phyloP scores from a whole-genome alignment of 37 sponge, comb jelly and placozoan genomes.

The Ianthella basta region DNA sequence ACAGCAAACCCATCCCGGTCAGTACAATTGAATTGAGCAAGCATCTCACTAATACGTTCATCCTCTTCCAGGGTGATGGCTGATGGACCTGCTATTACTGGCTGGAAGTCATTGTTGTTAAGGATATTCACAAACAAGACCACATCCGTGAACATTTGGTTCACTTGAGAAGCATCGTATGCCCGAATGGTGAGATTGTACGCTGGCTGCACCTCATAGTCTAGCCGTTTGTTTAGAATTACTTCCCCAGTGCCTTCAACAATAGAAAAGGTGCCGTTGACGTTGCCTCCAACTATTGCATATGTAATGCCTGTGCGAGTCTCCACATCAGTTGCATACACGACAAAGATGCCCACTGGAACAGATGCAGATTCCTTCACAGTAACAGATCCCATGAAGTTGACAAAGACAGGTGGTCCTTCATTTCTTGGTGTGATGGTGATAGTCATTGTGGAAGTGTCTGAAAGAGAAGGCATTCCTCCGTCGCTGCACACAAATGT shows the following conservation, averaged over 20 bases:
- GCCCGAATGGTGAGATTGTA: constrained; percentile 52
- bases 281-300: constrained; percentile 62
- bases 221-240: constrained; percentile 22
- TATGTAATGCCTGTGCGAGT: constrained; percentile 29
- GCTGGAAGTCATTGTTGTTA: constrained; percentile 44
- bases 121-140: constrained; percentile 28
- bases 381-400: background rate
- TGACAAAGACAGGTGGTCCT: constrained; percentile 17
- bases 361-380: constrained; percentile 46
- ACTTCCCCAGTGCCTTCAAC: constrained; percentile 47
- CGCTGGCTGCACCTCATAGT: constrained; percentile 44
- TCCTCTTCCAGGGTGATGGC: constrained; percentile 31
- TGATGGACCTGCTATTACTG: constrained; percentile 32
- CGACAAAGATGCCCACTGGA: constrained; percentile 15
- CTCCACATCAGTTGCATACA: constrained; percentile 54
- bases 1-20: constrained; percentile 46
- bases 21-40: constrained; percentile 43
- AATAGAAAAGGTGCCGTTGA: constrained; percentile 44
- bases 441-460: background rate
- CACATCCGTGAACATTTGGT: constrained; percentile 21
- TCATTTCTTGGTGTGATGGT: background rate
- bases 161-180: constrained; percentile 23
- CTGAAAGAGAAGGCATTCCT: background rate
- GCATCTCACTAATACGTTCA: background rate
- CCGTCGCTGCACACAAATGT: constrained; percentile 16